Conservation (phyloP, 2,797 vertebrate genomes). For the Melanotaenia trifasciata region DNA sequence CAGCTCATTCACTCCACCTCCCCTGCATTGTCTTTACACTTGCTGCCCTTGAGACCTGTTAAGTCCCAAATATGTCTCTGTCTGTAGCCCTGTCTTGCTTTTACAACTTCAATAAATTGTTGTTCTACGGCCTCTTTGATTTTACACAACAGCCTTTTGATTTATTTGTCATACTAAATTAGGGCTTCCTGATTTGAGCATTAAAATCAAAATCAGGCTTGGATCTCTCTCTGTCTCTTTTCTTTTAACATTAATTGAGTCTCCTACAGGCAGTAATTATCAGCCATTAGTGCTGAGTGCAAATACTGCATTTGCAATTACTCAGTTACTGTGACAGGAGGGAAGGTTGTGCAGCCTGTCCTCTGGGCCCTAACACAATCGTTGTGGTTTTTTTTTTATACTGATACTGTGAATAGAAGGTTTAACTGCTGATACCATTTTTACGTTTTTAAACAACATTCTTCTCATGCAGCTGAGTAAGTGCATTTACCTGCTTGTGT, state of each 20-base stretch:
- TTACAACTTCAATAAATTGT: constrained; percentile 28
- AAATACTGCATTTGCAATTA: constrained; percentile 70
- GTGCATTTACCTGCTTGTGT: constrained; percentile 5
- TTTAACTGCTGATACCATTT: background rate
- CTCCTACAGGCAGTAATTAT: constrained; percentile 73
- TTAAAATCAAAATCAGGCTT: constrained; percentile 60
- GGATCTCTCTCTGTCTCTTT: constrained; percentile 17
- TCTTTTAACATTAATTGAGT: constrained; percentile 58
- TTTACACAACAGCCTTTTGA: constrained; percentile 44
- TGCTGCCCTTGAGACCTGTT: constrained; percentile 41
- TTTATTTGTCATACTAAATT: constrained; percentile 61
- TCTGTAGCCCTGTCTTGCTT: constrained; percentile 12
- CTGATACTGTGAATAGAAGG: constrained; percentile 7
- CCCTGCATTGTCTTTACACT: constrained; percentile 14
- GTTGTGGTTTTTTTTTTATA: constrained; percentile 11
- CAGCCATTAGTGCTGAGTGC: constrained; percentile 68
- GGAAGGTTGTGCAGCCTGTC: constrained; percentile 40
- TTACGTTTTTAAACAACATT: background rate
- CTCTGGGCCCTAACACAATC: constrained; percentile 23
- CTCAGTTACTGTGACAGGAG: constrained; percentile 46
- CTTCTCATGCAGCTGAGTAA: background rate
- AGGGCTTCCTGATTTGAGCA: constrained; percentile 37
- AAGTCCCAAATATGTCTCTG: constrained; percentile 1
- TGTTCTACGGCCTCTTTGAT: constrained; percentile 55
- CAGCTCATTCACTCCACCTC: constrained; percentile 9